Conservation (phyloP, 92 coral and sea anemone species). For the Scolanthus callimorphus region DNA sequence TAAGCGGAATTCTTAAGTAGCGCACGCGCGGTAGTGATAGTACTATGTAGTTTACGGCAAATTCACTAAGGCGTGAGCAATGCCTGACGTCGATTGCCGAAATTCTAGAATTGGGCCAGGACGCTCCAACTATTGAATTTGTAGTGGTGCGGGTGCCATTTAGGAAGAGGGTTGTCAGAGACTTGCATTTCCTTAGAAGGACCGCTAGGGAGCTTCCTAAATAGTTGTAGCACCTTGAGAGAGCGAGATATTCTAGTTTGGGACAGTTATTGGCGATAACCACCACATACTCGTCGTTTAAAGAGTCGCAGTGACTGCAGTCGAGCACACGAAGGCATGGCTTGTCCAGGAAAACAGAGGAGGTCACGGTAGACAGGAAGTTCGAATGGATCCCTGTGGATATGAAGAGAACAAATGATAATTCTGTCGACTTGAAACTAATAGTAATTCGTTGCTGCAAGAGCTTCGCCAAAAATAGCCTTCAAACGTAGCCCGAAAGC, state of each 20-base stretch:
- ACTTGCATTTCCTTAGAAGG: slow-evolving; percentile 26
- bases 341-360: slow-evolving; percentile 38
- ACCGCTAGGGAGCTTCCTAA: slow-evolving; percentile 47
- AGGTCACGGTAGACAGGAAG: slow-evolving; percentile 32
- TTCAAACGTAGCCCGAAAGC: too few relatives aligned
- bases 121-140: slow-evolving; percentile 13
- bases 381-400: slow-evolving; percentile 47
- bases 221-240: slow-evolving; percentile 54
- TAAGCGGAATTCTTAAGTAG: slow-evolving; percentile 62
- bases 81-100: slow-evolving; percentile 50
- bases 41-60: slow-evolving; percentile 48
- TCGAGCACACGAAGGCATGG: slow-evolving; percentile 53
- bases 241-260: slow-evolving; percentile 48
- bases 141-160: slow-evolving; percentile 54
- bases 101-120: slow-evolving; percentile 43
- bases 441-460: too few relatives aligned
- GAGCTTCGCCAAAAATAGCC: too few relatives aligned
- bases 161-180: slow-evolving; percentile 44
- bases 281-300: slow-evolving; percentile 41
- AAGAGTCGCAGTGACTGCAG: slow-evolving; percentile 65
- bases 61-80: slow-evolving; percentile 46
- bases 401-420: too few relatives aligned
- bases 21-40: slow-evolving; percentile 61
- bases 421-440: too few relatives aligned
- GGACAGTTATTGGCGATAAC: slow-evolving; percentile 51